These are phyloP conservation scores for Amblyteles armatorius DNA, from an alignment of 2,888 invertebrate species.

Conservation along the genomic window DNA sequence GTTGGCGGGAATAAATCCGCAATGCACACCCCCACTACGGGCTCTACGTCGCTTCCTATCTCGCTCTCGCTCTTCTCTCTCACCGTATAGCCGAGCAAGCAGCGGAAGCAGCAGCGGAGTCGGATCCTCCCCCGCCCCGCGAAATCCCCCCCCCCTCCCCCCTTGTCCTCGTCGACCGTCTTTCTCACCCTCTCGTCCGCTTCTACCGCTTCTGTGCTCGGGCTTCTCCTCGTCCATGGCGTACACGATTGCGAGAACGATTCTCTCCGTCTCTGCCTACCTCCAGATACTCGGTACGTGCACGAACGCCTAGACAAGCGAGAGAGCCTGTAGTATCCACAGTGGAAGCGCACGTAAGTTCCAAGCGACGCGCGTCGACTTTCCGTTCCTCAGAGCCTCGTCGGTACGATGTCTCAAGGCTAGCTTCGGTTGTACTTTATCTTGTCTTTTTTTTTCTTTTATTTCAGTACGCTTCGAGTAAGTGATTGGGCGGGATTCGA, in stretches of 20 bases:
- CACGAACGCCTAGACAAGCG: constrained; percentile 8
- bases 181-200: constrained; percentile 69
- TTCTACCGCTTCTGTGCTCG: constrained; percentile 55
- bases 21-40: constrained; percentile 83
- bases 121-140: constrained; percentile 65
- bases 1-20: constrained; percentile 85
- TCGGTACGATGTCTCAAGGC: not conserved
- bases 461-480: not conserved
- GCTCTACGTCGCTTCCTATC: constrained; percentile 65
- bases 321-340: constrained; percentile 5
- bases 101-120: constrained; percentile 39
- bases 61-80: constrained; percentile 74
- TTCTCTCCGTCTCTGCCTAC: constrained; percentile 29
- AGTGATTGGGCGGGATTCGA: not conserved
- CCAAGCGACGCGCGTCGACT: not conserved
- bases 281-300: constrained; percentile 10
- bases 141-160: constrained; percentile 45
- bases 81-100: constrained; percentile 54
- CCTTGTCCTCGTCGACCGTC: constrained; percentile 67
- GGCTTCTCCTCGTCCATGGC: constrained; percentile 57
- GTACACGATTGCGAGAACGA: constrained; percentile 58
- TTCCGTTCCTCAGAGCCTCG: not conserved
- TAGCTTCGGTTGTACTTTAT: not conserved
- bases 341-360: constrained; percentile 19
- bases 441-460: not conserved